Conservation (phyloP, 2,113 vertebrate genomes). For the Tetraodon nigroviridis region DNA sequence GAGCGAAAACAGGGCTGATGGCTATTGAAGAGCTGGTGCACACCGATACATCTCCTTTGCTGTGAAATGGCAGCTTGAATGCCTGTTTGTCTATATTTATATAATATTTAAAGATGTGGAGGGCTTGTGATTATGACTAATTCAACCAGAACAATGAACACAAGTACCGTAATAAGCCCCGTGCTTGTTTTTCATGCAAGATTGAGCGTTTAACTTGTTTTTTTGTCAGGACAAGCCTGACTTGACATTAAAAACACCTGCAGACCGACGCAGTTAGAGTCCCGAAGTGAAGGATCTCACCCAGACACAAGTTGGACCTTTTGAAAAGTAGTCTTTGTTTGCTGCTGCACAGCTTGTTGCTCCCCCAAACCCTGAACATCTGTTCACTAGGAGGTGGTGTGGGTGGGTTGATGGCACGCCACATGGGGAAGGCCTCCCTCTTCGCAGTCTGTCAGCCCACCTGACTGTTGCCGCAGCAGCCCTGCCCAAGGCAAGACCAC, state of each 20-base stretch:
- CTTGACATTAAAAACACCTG: conserved; percentile 7
- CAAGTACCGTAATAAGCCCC: conserved; percentile 40
- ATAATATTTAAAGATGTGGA: neutral
- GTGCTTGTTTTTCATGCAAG: conserved; percentile 11
- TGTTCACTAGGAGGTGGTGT: conserved; percentile 43
- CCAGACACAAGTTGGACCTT: conserved; percentile 23
- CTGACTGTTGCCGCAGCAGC: conserved; percentile 73
- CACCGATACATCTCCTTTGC: conserved; percentile 17
- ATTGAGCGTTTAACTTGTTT: conserved; percentile 27
- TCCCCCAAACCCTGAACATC: conserved; percentile 56
- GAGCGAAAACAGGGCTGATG: conserved; percentile 16
- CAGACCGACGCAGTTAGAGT: conserved; percentile 21
- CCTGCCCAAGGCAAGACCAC: conserved; percentile 81
- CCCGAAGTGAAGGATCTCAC: conserved; percentile 4
- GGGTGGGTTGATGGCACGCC: conserved; percentile 43
- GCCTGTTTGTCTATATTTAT: neutral
- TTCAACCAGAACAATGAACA: conserved; percentile 34
- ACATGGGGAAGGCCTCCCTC: conserved; percentile 59
- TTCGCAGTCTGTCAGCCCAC: conserved; percentile 74
- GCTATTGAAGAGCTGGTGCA: conserved; percentile 13
- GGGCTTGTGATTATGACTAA: conserved; percentile 20
- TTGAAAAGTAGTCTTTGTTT: conserved; percentile 51
- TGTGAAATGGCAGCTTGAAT: neutral
- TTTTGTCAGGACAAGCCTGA: conserved; percentile 13
- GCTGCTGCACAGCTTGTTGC: conserved; percentile 61